Evolutionary conservation across 2,113 vertebrate genomes (phyloP).

Genomic region (Eira barbara): DNA sequence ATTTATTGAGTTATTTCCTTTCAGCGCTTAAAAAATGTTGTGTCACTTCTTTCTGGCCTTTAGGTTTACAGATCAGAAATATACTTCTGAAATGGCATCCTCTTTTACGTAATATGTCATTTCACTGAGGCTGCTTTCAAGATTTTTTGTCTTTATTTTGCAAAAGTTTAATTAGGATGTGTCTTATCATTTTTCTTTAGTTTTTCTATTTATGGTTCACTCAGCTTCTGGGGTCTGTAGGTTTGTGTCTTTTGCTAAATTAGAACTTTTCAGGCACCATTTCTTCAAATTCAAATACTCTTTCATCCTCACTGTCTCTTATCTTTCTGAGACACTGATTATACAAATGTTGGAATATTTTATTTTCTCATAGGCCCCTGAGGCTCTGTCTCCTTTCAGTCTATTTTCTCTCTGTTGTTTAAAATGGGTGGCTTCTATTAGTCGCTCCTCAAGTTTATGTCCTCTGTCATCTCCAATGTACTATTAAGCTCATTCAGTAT

Average conservation of each 20-base stretch:
- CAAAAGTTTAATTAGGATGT: not conserved
- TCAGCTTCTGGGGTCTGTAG: not conserved
- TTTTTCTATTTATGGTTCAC: not conserved
- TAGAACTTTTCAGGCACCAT: not conserved
- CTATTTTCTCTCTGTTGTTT: not conserved
- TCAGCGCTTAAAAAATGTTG: not conserved
- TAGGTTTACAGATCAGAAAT: constrained; percentile 12
- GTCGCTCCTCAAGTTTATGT: constrained; percentile 30
- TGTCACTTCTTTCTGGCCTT: not conserved
- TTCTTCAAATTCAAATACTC: not conserved
- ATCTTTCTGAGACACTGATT: not conserved
- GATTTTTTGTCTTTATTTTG: not conserved
- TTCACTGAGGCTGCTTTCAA: not conserved
- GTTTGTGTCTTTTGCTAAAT: constrained; percentile 28
- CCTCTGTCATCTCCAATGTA: not conserved
- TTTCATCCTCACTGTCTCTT: not conserved
- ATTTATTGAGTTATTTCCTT: not conserved
- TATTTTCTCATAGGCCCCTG: not conserved
- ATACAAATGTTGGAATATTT: not conserved
- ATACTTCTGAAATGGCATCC: not conserved
- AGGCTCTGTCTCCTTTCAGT: not conserved
- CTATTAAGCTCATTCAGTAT: constrained; percentile 35
- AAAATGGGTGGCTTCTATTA: not conserved
- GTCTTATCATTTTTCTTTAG: not conserved
- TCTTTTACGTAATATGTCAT: not conserved